Evolutionary conservation across 2,888 invertebrate genomes (phyloP).

Genomic region (Omphaloscelis lunosa): DNA sequence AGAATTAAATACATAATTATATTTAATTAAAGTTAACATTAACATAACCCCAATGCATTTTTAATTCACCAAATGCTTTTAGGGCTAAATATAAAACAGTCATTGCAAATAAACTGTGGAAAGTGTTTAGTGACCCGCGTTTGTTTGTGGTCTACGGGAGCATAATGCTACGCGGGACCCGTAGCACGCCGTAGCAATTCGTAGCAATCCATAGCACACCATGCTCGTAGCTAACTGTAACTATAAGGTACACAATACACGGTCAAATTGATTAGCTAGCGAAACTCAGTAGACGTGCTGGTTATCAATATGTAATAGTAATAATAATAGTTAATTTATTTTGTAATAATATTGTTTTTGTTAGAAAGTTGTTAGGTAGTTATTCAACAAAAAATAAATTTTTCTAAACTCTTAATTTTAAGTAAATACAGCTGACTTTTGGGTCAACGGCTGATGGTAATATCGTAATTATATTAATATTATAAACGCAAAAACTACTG

Average conservation of each 20-base stretch:
- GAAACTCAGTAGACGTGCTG: neutral
- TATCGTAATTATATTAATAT: too few species aligned
- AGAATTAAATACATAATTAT: too few species aligned
- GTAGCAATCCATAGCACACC: conserved; percentile 15
- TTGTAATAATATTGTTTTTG: too few species aligned
- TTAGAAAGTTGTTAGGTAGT: too few species aligned
- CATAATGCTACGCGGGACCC: neutral
- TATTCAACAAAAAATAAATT: neutral
- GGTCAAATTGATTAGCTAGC: neutral
- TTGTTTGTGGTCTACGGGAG: conserved; percentile 8
- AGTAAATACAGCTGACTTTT: neutral
- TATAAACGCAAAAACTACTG: too few species aligned
- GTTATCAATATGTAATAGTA: neutral
- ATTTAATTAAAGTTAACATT: neutral
- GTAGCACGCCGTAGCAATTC: neutral
- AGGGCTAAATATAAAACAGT: neutral
- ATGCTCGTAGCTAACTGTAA: neutral
- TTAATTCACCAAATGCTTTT: neutral
- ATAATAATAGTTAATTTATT: too few species aligned
- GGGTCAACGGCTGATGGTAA: neutral
- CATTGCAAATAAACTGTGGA: neutral
- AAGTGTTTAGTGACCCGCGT: neutral
- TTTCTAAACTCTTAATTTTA: neutral
- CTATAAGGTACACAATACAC: too few species aligned
- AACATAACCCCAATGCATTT: neutral